These are phyloP conservation scores for Plumapathes pennacea DNA, from an alignment of 92 coral and sea anemone genomes.

Conservation along the genomic window DNA sequence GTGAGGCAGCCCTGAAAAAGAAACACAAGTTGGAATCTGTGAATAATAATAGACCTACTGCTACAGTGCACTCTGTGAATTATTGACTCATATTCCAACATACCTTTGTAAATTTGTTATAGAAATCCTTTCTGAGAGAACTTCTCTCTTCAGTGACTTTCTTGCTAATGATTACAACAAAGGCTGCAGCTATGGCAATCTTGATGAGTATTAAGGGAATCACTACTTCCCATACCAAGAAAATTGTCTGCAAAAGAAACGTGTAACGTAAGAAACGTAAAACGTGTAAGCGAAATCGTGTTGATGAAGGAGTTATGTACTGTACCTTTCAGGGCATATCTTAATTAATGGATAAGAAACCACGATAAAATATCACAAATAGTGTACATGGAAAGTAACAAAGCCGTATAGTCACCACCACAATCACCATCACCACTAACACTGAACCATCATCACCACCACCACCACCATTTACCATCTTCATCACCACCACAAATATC, in stretches of 20 bases:
- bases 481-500: too few relatives aligned
- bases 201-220: conserved; percentile 58
- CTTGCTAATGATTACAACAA: conserved; percentile 67
- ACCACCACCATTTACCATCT: too few relatives aligned
- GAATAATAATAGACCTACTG: neutral
- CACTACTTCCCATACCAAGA: conserved; percentile 40
- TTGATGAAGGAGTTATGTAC: too few relatives aligned
- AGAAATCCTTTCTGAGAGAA: conserved; percentile 87
- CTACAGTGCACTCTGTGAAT: neutral
- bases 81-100: neutral
- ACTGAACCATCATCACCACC: too few relatives aligned
- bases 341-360: too few relatives aligned
- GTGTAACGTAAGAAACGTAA: too few relatives aligned
- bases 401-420: too few relatives aligned
- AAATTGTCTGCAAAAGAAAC: conserved; percentile 39
- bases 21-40: neutral
- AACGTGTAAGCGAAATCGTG: too few relatives aligned
- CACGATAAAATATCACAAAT: too few relatives aligned
- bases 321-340: too few relatives aligned
- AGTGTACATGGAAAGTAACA: too few relatives aligned
- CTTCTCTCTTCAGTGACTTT: conserved; percentile 89
- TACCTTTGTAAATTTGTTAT: conserved; percentile 92
- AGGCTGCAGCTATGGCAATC: conserved; percentile 75
- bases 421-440: too few relatives aligned
- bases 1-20: conserved; percentile 76